Percentiles rank a stretch among this genome's conserved stretches.
Evolutionary conservation across 2,888 invertebrate genomes (phyloP).

Genomic region (Aporophyla lueneburgensis): DNA sequence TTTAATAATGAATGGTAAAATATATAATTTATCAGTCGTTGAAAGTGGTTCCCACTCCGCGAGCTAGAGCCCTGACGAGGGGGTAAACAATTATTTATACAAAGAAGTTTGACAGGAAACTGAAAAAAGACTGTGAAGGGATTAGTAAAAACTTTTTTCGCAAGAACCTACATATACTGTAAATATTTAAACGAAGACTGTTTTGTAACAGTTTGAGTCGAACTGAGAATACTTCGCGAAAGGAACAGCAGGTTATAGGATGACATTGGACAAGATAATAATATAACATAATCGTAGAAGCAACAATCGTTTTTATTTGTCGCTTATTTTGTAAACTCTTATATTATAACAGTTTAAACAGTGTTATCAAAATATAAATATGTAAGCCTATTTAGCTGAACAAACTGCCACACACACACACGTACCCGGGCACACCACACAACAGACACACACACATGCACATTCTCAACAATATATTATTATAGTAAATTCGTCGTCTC

Average conservation of each 20-base stretch:
- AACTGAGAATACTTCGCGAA: not conserved
- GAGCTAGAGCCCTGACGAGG: too few relatives aligned
- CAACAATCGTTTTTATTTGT: slow-evolving; percentile 71
- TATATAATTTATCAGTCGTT: not conserved
- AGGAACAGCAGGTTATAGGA: not conserved
- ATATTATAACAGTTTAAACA: slow-evolving; percentile 68
- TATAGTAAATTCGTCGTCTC: slow-evolving; percentile 81
- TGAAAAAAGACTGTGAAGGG: slow-evolving; percentile 22
- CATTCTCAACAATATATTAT: slow-evolving; percentile 72
- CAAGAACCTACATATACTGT: not conserved
- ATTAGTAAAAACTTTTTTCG: not conserved
- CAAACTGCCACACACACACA: slow-evolving; percentile 54
- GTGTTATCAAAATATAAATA: slow-evolving; percentile 76
- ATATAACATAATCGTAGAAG: slow-evolving; percentile 42
- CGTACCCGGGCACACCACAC: slow-evolving; percentile 30
- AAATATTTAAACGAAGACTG: not conserved
- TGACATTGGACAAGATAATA: slow-evolving; percentile 21
- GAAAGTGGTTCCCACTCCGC: not conserved
- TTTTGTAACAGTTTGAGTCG: not conserved
- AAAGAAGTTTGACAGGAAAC: slow-evolving; percentile 34
- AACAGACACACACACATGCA: slow-evolving; percentile 46
- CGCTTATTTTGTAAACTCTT: slow-evolving; percentile 66
- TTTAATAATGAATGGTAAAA: not conserved
- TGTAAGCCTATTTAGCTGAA: slow-evolving; percentile 66
- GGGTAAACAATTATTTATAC: not conserved